Evolutionary conservation across 2,888 invertebrate species (phyloP).

Genomic region (Netelia fuscicornis): DNA sequence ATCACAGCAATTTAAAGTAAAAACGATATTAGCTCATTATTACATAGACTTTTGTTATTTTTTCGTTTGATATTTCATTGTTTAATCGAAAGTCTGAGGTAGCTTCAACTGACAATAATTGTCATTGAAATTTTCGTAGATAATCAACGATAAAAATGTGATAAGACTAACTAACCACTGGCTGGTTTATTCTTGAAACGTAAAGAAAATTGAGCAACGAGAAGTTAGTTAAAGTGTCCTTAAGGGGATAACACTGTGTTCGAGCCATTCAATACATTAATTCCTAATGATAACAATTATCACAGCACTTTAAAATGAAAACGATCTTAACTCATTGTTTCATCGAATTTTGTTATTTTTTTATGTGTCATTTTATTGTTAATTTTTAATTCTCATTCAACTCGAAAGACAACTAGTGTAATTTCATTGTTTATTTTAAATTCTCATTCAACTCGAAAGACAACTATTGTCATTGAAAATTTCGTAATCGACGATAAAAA

Average conservation of each 20-base stretch:
- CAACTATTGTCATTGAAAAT: too few relatives aligned
- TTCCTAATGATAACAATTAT: too few relatives aligned
- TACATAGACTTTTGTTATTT: not conserved
- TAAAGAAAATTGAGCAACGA: conserved; percentile 22
- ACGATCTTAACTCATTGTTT: not conserved
- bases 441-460: conserved; percentile 33
- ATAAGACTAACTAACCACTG: conserved; percentile 4
- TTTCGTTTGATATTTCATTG: not conserved
- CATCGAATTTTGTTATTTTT: not conserved
- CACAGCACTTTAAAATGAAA: too few relatives aligned
- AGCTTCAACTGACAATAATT: too few relatives aligned
- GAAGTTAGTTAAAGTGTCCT: conserved; percentile 37
- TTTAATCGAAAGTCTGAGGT: conserved; percentile 42
- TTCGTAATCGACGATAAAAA: too few relatives aligned
- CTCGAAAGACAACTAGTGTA: too few relatives aligned
- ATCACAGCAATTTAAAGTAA: too few relatives aligned
- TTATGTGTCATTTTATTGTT: not conserved
- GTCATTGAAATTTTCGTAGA: too few relatives aligned
- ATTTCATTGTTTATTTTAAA: not conserved
- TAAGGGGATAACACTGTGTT: not conserved
- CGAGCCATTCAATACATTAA: too few relatives aligned
- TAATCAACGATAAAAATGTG: too few relatives aligned
- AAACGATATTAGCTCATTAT: not conserved
- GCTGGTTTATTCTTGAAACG: conserved; percentile 49
- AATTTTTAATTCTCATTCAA: conserved; percentile 34